Conservation (phyloP, 53 echinoderm and acorn worm species). For the Stichopus horrens region DNA sequence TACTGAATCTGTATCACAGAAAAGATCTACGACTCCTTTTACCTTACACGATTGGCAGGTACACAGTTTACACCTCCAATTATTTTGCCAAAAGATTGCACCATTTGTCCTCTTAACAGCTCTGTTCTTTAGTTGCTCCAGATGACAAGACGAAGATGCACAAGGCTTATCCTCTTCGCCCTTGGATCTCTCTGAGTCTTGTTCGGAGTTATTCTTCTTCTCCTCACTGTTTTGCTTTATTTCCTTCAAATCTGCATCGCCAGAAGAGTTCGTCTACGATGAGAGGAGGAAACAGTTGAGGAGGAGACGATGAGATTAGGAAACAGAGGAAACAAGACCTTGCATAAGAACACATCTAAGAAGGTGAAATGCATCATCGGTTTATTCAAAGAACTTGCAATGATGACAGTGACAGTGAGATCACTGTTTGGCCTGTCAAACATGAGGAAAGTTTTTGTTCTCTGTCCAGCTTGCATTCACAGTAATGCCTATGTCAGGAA, state of each 20-base stretch:
- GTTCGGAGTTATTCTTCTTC: background rate
- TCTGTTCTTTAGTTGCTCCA: conserved; percentile 68
- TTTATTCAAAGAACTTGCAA: no score
- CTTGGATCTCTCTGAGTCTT: background rate
- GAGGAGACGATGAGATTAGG: no score
- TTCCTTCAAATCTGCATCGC: background rate
- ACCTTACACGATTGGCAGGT: conserved; percentile 83
- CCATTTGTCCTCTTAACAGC: conserved; percentile 55
- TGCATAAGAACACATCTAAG: no score
- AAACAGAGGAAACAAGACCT: no score
- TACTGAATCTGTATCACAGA: no score
- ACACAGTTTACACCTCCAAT: conserved; percentile 89
- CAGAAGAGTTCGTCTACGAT: background rate
- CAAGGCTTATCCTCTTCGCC: background rate
- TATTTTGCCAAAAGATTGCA: conserved; percentile 79
- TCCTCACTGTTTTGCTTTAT: background rate
- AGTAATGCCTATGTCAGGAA: no score
- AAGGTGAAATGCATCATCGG: no score
- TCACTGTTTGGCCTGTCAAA: no score
- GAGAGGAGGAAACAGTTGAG: background rate
- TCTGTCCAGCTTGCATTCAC: no score
- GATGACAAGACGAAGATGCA: conserved; percentile 3
- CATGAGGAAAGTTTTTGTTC: no score
- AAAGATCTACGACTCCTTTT: background rate
- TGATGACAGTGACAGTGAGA: no score